Conservation (phyloP, 2,888 invertebrate genomes). For the Bursaphelenchus okinawaensis region DNA sequence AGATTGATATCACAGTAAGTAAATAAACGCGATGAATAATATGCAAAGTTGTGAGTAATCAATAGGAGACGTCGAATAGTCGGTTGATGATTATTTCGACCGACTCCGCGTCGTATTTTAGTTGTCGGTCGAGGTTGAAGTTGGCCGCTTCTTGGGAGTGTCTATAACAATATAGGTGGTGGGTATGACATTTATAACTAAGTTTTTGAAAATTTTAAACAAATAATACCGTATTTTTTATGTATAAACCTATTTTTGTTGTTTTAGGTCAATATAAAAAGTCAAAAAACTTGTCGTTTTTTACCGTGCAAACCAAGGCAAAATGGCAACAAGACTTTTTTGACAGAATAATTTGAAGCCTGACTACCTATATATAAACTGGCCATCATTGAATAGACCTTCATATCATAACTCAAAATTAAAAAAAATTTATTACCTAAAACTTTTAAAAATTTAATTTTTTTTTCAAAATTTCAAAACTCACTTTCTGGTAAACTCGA, state of each 20-base stretch:
- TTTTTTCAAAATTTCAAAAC: background rate
- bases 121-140: slow-evolving; percentile 30
- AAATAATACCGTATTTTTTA: background rate
- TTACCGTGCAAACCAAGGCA: too few relatives aligned
- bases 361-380: too few relatives aligned
- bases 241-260: background rate
- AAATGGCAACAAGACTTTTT: too few relatives aligned
- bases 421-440: background rate
- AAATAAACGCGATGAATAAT: too few relatives aligned
- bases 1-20: too few relatives aligned
- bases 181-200: background rate
- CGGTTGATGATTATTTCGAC: slow-evolving; percentile 36
- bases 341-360: too few relatives aligned
- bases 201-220: too few relatives aligned
- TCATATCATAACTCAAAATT: too few relatives aligned
- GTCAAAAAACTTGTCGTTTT: too few relatives aligned
- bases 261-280: background rate
- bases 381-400: too few relatives aligned
- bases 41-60: too few relatives aligned
- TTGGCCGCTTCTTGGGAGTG: slow-evolving; percentile 22
- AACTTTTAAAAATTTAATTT: background rate
- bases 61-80: slow-evolving; percentile 31
- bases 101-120: slow-evolving; percentile 39
- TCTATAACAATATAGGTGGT: slow-evolving; percentile 13
- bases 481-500: slow-evolving; percentile 30